A percentile compares a stretch with the other conserved stretches of the same genome.
Conservation (phyloP, 2,797 vertebrate species). For the Florisuga fusca region DNA sequence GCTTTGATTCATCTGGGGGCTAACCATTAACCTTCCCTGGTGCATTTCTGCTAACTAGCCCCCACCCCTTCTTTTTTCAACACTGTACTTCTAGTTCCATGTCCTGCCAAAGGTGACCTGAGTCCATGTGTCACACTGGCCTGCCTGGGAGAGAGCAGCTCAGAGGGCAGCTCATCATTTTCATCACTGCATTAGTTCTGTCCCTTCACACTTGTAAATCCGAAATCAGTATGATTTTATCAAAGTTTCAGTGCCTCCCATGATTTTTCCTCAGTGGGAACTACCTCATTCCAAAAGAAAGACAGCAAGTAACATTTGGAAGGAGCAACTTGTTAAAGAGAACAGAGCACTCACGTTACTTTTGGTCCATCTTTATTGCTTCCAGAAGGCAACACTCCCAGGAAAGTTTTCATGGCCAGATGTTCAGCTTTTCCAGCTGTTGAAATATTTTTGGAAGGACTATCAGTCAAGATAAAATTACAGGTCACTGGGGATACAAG, state of each 20-base stretch:
- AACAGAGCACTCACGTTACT: not conserved
- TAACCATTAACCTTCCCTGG: not conserved
- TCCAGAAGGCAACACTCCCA: conserved; percentile 28
- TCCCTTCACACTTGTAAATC: not conserved
- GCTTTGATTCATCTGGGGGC: not conserved
- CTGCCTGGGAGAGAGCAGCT: not conserved
- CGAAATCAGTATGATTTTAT: not conserved
- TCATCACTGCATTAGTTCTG: not conserved
- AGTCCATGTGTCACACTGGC: not conserved
- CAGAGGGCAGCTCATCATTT: not conserved
- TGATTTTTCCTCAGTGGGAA: not conserved
- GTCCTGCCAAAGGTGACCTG: not conserved
- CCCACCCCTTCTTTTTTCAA: not conserved
- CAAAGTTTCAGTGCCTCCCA: not conserved
- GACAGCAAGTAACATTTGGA: not conserved
- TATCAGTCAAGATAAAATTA: not conserved
- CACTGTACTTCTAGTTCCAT: not conserved
- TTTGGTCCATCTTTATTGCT: conserved; percentile 12
- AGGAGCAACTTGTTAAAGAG: not conserved
- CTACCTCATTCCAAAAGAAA: not conserved
- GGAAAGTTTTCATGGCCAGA: conserved; percentile 7
- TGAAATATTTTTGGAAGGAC: conserved; percentile 42
- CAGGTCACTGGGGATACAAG: not conserved
- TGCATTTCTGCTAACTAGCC: not conserved
- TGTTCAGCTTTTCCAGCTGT: conserved; percentile 40